Evolutionary conservation across 1,140 invertebrate species (phyloP).

Genomic region (Chironomus striatipennis): DNA sequence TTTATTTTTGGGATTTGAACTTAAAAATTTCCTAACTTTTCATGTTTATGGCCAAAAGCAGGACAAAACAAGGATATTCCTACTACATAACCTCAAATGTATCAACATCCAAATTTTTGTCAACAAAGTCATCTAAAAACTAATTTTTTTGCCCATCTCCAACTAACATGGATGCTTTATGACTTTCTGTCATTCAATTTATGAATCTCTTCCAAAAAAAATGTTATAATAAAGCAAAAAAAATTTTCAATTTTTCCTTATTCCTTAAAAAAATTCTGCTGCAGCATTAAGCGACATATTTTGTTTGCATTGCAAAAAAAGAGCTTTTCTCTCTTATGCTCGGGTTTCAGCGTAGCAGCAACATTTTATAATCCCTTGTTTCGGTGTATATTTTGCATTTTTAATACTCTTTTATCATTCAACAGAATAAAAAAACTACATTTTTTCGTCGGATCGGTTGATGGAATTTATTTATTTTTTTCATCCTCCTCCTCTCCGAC

Average conservation of each 20-base stretch:
- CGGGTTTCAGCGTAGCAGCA: neutral
- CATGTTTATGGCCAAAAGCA: no score
- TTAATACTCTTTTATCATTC: slow-evolving; percentile 17
- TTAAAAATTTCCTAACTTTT: no score
- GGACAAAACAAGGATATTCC: no score
- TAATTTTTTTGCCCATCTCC: no score
- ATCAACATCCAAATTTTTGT: no score
- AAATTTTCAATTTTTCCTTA: neutral
- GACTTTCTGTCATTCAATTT: no score
- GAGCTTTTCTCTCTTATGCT: neutral
- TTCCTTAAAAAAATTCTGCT: neutral
- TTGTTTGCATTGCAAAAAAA: neutral
- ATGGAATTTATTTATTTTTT: neutral
- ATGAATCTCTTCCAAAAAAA: no score
- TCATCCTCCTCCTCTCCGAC: neutral
- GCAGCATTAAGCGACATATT: neutral
- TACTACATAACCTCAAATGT: no score
- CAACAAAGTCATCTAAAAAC: no score
- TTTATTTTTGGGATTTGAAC: no score
- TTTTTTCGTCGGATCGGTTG: neutral
- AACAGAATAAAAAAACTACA: neutral
- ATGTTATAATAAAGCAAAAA: no score
- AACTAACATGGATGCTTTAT: no score
- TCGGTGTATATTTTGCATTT: slow-evolving; percentile 9
- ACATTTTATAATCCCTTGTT: slow-evolving; percentile 20